phyloP scores from a whole-genome alignment of 2,888 invertebrate species.

The Bhutanitis thaidina region DNA sequence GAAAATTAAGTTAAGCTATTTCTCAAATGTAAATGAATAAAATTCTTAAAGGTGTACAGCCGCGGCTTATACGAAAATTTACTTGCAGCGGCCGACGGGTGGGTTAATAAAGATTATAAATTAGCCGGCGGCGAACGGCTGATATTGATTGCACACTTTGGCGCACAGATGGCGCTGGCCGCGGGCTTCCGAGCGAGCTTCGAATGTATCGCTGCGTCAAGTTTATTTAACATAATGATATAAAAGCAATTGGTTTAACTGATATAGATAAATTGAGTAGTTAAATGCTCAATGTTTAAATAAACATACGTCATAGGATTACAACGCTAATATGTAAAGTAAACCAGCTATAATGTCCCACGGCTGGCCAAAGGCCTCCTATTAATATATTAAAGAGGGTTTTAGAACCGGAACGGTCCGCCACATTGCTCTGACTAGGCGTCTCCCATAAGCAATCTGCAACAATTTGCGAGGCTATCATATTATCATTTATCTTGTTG shows the following conservation, averaged over 20 bases:
- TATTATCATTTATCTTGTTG: no score
- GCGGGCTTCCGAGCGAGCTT: constrained; percentile 18
- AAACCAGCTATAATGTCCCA: no score
- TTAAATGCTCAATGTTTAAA: no score
- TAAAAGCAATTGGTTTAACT: constrained; percentile 2
- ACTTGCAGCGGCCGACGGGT: constrained; percentile 5
- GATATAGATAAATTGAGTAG: not conserved
- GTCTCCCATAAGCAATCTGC: no score
- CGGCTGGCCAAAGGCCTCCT: no score
- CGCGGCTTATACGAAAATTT: constrained; percentile 16
- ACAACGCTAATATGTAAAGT: no score
- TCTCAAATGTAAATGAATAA: not conserved
- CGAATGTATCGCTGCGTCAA: not conserved
- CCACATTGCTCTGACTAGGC: no score
- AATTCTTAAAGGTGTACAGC: not conserved
- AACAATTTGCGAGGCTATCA: no score
- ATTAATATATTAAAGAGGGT: no score
- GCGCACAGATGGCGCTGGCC: constrained; percentile 37
- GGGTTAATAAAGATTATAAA: constrained; percentile 41
- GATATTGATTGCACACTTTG: constrained; percentile 38
- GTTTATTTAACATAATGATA: constrained; percentile 9
- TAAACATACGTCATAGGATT: no score
- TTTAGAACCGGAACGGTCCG: no score
- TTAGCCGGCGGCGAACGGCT: constrained; percentile 41
- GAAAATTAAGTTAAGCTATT: not conserved